Base-by-base conservation (phyloP, 2,888 invertebrate species). In the Aquatica leii region DNA sequence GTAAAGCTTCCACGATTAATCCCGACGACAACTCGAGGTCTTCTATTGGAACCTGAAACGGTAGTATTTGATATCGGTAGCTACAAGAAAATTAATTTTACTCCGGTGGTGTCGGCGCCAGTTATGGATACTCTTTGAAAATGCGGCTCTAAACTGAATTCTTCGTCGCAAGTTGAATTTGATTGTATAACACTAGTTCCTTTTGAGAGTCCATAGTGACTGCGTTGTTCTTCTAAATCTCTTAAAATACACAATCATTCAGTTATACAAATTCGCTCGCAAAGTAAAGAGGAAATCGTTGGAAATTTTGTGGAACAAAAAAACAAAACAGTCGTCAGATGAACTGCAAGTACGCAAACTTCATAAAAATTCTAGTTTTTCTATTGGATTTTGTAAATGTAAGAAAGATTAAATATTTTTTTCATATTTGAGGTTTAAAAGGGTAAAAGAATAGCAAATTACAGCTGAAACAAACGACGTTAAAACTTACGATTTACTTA, bases 91-190 rank as follows among this genome's bases (percentile, higher is more conserved):
- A 20, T 24, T 11, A 50, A n/a, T 81, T 89, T 87, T 78, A 98
- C 98, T 82, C 97, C 98, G 66, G 94, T 94, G 9, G 95, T 94
- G 77, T 98, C 97, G 79, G 98, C 98, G 0, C 98, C 98, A 69
- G 94, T 95, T 78, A 98, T 95, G 62, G 94, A 94, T 24, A 99
- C 97, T 67, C 98, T 86, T 82, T 98, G 98, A 81, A 96, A 98
- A 82, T 95, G 92, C 4, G 95, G 95, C 62, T 93, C 89, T 54
- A 91, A 87, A 70, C 94, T 90, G 79, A 91, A 90, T 60, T 91
- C 88, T 52, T 91, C 91, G 17, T 48, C 12, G 2, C 21, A 83
- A 35, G 85, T 84, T 66, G 86, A 86, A 48, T 75, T 73, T 62
- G 82, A 81, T 37, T 81, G 86, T 72, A 78, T 73, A n/a, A 81